phyloP scores from a whole-genome alignment of 1,140 invertebrate species.

The Saxidomus purpurata region DNA sequence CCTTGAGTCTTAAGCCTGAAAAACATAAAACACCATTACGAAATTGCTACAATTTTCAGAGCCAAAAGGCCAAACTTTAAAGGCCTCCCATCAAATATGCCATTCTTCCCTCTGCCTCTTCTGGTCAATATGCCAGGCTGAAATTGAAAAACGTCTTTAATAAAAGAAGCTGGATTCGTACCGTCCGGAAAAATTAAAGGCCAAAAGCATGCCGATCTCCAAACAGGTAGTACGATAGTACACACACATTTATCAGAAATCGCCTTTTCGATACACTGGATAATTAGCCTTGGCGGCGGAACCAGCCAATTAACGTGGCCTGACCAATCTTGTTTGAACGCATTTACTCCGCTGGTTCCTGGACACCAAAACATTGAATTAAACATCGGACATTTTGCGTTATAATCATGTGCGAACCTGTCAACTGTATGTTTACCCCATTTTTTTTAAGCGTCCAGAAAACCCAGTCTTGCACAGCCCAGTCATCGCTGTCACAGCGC shows the following conservation, averaged over 20 bases:
- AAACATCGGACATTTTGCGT: conserved; percentile 2
- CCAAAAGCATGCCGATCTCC: no score
- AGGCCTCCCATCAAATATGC: conserved; percentile 46
- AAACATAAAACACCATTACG: not conserved
- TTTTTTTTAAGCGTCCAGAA: no score
- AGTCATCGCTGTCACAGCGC: not conserved
- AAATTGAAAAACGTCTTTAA: not conserved
- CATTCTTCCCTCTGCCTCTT: no score
- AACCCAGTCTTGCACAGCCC: not conserved
- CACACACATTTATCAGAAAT: no score
- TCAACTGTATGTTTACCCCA: conserved; percentile 16
- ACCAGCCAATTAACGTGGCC: no score
- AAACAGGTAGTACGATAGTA: no score
- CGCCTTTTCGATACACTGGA: no score
- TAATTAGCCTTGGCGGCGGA: no score
- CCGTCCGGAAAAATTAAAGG: no score
- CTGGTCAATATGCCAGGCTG: no score
- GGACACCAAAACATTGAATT: conserved; percentile 31
- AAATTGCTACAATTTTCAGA: no score
- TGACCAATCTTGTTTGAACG: conserved; percentile 1
- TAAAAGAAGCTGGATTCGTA: not conserved
- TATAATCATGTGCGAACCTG: conserved; percentile 14
- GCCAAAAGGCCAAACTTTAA: not conserved
- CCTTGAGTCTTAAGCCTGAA: not conserved
- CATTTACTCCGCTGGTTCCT: not conserved